Conservation (phyloP, 1,140 invertebrate genomes). For the Drosophila parabipectinata region DNA sequence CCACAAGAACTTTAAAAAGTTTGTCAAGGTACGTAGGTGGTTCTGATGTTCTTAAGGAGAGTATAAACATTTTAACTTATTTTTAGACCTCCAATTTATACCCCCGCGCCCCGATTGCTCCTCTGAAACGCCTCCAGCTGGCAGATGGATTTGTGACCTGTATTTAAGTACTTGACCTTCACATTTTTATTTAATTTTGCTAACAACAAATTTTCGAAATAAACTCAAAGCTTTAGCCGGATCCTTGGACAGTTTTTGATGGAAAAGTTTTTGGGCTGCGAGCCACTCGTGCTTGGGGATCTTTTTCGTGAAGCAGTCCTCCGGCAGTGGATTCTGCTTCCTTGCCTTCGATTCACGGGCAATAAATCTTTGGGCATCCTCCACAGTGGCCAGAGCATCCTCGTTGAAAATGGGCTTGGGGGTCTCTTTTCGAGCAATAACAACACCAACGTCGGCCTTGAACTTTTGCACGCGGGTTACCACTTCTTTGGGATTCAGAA, state of each 20-base stretch:
- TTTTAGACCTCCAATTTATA: slow-evolving; percentile 27
- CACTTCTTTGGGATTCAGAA: slow-evolving; percentile 21
- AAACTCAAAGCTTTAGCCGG: slow-evolving; percentile 66
- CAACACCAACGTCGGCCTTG: slow-evolving; percentile 57
- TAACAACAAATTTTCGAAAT: slow-evolving; percentile 78
- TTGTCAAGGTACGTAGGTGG: slow-evolving; percentile 57
- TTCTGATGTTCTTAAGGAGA: background rate
- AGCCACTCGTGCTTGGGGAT: slow-evolving; percentile 72
- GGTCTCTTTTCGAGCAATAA: slow-evolving; percentile 31
- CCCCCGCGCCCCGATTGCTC: slow-evolving; percentile 38
- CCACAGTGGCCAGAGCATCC: slow-evolving; percentile 38
- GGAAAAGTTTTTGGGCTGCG: slow-evolving; percentile 62
- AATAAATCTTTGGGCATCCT: slow-evolving; percentile 65
- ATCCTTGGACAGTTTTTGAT: slow-evolving; percentile 62
- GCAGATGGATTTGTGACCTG: slow-evolving; percentile 51
- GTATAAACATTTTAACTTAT: background rate
- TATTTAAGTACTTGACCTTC: background rate
- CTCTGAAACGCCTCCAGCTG: slow-evolving; percentile 49
- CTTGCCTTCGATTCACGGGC: slow-evolving; percentile 53
- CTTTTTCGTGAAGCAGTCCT: slow-evolving; percentile 49
- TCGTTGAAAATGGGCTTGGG: slow-evolving; percentile 24
- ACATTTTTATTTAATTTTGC: slow-evolving; percentile 57
- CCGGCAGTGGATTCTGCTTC: slow-evolving; percentile 22
- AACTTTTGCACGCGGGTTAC: slow-evolving; percentile 54
- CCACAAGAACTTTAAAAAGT: slow-evolving; percentile 73